These are phyloP conservation scores for Vanessa atalanta DNA, from an alignment of 1,140 invertebrate species.

Conservation along the genomic window DNA sequence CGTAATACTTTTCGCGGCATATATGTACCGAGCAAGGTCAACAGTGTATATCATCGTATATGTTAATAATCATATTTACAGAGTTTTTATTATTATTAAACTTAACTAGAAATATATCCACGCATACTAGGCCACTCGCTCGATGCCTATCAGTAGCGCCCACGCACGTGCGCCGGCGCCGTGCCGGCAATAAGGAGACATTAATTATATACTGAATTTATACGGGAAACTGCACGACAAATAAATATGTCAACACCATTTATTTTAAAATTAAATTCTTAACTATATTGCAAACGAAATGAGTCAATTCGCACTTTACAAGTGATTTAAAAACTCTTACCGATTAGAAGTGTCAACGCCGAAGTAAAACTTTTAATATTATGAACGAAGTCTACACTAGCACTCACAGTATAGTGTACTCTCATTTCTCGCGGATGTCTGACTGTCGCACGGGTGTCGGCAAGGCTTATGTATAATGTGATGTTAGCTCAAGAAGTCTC, in stretches of 20 bases:
- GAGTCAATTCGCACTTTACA: conserved; percentile 17
- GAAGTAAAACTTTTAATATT: not conserved
- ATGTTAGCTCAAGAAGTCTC: too few species aligned
- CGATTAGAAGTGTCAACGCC: conserved; percentile 2
- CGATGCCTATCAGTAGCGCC: not conserved
- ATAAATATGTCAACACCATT: conserved; percentile 24
- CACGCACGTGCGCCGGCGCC: conserved; percentile 13
- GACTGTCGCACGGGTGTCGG: too few species aligned
- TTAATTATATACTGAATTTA: conserved; percentile 9
- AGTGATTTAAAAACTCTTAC: conserved; percentile 4
- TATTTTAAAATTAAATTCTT: conserved; percentile 7
- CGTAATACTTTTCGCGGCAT: too few species aligned
- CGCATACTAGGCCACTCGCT: not conserved
- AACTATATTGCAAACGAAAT: conserved; percentile 19
- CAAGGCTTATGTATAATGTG: too few species aligned
- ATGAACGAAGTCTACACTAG: too few species aligned
- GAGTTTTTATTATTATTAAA: not conserved
- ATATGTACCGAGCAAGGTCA: too few species aligned
- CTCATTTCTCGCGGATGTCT: too few species aligned
- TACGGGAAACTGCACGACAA: conserved; percentile 4
- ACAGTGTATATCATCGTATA: too few species aligned
- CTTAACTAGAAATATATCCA: not conserved
- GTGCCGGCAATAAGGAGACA: not conserved
- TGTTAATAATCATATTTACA: too few species aligned
- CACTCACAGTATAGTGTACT: too few species aligned